A percentile compares a stretch with the other conserved stretches of the same genome.
These are phyloP conservation scores for Acrocephalus arundinaceus DNA, from an alignment of 2,113 vertebrate genomes.

Conservation along the genomic window DNA sequence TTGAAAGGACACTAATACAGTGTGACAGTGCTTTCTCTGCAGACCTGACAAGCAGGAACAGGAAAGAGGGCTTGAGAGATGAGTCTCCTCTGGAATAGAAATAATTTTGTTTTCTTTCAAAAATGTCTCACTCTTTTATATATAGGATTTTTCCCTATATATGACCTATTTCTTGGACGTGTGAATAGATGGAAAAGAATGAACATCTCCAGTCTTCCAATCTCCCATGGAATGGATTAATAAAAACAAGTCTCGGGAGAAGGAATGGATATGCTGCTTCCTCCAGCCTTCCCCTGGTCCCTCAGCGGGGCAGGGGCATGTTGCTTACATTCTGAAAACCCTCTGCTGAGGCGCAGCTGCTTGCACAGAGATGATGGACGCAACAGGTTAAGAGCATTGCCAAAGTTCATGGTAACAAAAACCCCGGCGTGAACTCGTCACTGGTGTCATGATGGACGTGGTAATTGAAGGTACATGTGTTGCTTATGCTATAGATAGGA, in stretches of 20 bases:
- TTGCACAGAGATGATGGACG: constrained; percentile 33
- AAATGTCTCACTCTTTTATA: not conserved
- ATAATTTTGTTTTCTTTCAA: constrained; percentile 32
- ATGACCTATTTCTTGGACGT: not conserved
- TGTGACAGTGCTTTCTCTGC: not conserved
- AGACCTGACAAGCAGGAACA: not conserved
- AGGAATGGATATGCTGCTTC: not conserved
- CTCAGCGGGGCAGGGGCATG: not conserved
- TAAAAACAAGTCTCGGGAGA: not conserved
- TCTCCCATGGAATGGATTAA: not conserved
- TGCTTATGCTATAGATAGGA: not conserved
- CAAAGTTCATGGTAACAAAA: constrained; percentile 4
- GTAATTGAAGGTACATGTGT: not conserved
- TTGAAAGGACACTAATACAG: not conserved
- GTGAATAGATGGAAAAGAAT: not conserved
- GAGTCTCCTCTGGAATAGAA: not conserved
- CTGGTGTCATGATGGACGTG: not conserved
- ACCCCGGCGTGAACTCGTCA: not conserved
- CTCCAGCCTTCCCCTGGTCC: not conserved
- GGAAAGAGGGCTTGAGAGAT: not conserved
- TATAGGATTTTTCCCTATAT: not conserved
- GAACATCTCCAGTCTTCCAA: not conserved
- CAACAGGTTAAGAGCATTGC: constrained; percentile 11
- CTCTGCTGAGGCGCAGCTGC: not conserved
- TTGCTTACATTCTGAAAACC: not conserved